Evolutionary conservation across 1,140 invertebrate genomes (phyloP), one percentile per base, ranked within the genome.

Genomic region (Oreohelix idahoensis): DNA sequence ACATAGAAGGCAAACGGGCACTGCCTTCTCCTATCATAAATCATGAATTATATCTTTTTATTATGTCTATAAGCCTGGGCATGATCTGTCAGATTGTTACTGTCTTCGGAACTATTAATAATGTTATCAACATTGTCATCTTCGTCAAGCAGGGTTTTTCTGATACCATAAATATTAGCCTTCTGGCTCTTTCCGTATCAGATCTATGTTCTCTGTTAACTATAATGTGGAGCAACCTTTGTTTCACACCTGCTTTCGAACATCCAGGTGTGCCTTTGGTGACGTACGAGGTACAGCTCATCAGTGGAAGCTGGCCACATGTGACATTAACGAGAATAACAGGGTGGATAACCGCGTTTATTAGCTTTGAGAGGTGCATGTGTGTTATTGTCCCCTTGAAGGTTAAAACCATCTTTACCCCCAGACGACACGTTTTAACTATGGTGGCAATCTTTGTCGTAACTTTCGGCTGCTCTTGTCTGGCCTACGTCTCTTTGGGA

Each of bases 301-400:
- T 77, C 20, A 77, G 17, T 35, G 75, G 42, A 11, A 45, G 42
- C 26, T 77, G 75, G 75, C 75, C 75, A 10, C 75, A 53, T 32
- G 32, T 45, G 11, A 36, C 15, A 20, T 77, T 77, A 29, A 77
- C 49, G 0, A 11, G 49, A 53, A 77, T n/a, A 38, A 77, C 75
- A 11, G n/a, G 42, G 4, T 53, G 42, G 42, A 36, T 77, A 20
- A 77, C 75, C 11, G 75, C 75, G 1, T 77, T 77, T 35, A 77
- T 53, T 15, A 77, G 49, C 49, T 77, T 77, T 53, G 45, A 77
- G 49, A 77, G 75, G n/a, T 77, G 75, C 29, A 8, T 77, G 15
- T 77, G 75, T 53, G 42, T 77, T 32, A 53, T 53, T 32, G 2
- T 35, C 8, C 75, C 75, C 1, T 32, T 77, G 23, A 77, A 77